Base-by-base conservation (phyloP, 2,113 vertebrate species). In the Bubalus kerabau region DNA sequence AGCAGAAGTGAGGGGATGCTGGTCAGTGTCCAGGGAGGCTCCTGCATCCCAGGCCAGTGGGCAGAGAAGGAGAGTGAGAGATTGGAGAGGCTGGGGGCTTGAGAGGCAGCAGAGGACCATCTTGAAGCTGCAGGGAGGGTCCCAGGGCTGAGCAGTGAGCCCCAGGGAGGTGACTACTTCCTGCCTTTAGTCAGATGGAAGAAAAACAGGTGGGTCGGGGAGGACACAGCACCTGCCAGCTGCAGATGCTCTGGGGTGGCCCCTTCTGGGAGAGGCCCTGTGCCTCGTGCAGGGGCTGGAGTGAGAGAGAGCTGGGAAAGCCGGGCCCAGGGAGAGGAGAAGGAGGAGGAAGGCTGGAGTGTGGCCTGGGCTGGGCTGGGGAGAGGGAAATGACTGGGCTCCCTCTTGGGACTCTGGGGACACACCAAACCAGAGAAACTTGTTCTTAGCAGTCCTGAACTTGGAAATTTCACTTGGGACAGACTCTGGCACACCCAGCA, bases 361-460 rank as follows among this genome's bases (percentile, higher is more conserved):
- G 17, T 15, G 59, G 32, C 21, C 26, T n/a, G 83, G 32, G 26
- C 76, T 11, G 28, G 78, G 30, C 76, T 11, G 19, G 59, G 16
- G 15, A 97, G 32, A 24, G 7, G 94, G n/a, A 95, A 94, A 46
- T 64, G 9, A 19, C 0, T 28, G 32, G 71, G 57, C 56, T 94
- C 36, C 13, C 30, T 30, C 88, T 87, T 11, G 82, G 96, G 62
- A 94, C 92, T 86, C 74, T 74, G 40, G 40, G 94, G 83, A 97
- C 96, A 90, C 71, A 96, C 52, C 88, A 91, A 98, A 98, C 98
- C 97, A 96, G 98, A 98, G 98, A 85, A 98, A 98, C 97, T 98
- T 85, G 98, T 98, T 98, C 97, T 98, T 46, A 54, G 54, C 48
- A 81, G 87, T 64, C 64, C 62, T 87, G 40, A 91, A 96, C 85